These are phyloP conservation scores for Hassar affinis DNA, from an alignment of 2,113 vertebrate genomes.

Conservation along the genomic window DNA sequence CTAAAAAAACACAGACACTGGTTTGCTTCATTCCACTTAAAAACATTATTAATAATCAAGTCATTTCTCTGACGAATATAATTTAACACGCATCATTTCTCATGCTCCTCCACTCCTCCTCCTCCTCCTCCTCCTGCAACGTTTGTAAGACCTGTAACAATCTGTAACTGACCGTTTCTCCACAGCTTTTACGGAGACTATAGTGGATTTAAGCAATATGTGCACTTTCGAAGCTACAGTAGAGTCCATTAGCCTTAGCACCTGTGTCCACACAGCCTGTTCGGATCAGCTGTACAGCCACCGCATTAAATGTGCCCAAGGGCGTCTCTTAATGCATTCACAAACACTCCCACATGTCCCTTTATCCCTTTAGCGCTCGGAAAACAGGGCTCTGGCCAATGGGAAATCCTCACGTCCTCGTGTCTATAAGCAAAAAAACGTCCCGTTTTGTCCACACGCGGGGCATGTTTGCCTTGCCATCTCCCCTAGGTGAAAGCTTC, in stretches of 20 bases:
- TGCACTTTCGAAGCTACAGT: slow-evolving; percentile 14
- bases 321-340: slow-evolving; percentile 36
- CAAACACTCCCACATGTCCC: slow-evolving; percentile 46
- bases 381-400: neutral
- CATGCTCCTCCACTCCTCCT: no score
- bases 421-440: slow-evolving; percentile 35
- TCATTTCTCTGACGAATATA: no score
- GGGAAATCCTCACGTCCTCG: slow-evolving; percentile 7
- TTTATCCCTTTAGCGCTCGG: slow-evolving; percentile 26
- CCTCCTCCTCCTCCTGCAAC: neutral
- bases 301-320: slow-evolving; percentile 29
- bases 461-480: slow-evolving; percentile 30
- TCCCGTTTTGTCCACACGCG: neutral
- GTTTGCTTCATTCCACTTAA: no score
- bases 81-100: no score
- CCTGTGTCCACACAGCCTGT: slow-evolving; percentile 36
- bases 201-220: slow-evolving; percentile 23
- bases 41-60: no score
- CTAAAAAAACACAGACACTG: no score
- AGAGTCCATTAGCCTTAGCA: slow-evolving; percentile 10
- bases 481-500: slow-evolving; percentile 38
- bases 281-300: slow-evolving; percentile 22
- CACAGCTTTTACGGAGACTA: neutral
- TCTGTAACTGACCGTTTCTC: neutral
- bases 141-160: neutral